A percentile compares a stretch with the other conserved stretches of the same genome.
Conservation (phyloP, 2,797 vertebrate genomes). For the Apogon hyalosoma region DNA sequence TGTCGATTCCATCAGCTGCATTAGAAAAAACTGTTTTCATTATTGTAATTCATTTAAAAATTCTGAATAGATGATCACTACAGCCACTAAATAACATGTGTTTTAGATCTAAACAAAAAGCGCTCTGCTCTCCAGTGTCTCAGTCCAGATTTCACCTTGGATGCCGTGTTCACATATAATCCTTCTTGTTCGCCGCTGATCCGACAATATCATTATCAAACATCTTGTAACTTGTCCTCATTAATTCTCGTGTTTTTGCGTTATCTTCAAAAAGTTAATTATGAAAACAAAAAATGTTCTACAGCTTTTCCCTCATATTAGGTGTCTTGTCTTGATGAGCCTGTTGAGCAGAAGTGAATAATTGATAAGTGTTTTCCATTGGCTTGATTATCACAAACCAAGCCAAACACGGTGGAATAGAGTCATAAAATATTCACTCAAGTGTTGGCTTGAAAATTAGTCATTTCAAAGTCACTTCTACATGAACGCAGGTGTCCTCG, state of each 20-base stretch:
- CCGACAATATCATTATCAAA: slow-evolving; percentile 54
- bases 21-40: too few relatives aligned
- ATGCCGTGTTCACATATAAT: neutral
- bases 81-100: too few relatives aligned
- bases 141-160: slow-evolving; percentile 20
- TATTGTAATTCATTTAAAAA: neutral
- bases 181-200: slow-evolving; percentile 24
- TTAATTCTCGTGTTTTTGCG: slow-evolving; percentile 54
- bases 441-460: slow-evolving; percentile 91
- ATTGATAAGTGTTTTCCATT: slow-evolving; percentile 93
- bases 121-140: neutral
- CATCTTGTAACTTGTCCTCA: slow-evolving; percentile 49
- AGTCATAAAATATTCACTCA: slow-evolving; percentile 96
- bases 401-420: slow-evolving; percentile 96
- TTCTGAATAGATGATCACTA: neutral
- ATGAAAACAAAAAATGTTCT: slow-evolving; percentile 68
- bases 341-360: slow-evolving; percentile 93
- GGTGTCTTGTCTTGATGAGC: slow-evolving; percentile 79
- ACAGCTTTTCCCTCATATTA: slow-evolving; percentile 55
- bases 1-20: too few relatives aligned
- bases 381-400: slow-evolving; percentile 94
- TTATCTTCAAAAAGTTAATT: slow-evolving; percentile 67
- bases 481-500: slow-evolving; percentile 77
- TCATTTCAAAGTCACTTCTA: slow-evolving; percentile 91
- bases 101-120: neutral